These are phyloP conservation scores for Netelia melanura DNA, from an alignment of 2,888 invertebrate species.

Conservation along the genomic window DNA sequence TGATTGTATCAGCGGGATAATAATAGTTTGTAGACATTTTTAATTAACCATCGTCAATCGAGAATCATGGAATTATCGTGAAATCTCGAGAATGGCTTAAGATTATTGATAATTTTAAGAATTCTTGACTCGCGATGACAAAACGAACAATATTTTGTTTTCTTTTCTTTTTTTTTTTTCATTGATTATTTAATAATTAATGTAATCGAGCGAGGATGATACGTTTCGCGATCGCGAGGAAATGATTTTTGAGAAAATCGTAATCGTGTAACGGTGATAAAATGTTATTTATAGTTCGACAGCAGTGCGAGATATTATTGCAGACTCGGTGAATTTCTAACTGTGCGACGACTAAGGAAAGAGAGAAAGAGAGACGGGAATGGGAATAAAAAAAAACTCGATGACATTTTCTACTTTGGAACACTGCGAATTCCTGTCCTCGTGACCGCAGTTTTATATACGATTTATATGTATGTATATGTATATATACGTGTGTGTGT, in stretches of 20 bases:
- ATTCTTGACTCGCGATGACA: no score
- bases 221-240: no score
- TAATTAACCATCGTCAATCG: no score
- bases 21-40: not conserved
- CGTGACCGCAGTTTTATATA: constrained; percentile 35
- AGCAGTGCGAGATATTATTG: constrained; percentile 6
- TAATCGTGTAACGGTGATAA: not conserved
- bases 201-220: no score
- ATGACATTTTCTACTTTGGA: constrained; percentile 55
- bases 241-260: not conserved
- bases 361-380: not conserved
- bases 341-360: not conserved
- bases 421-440: constrained; percentile 45
- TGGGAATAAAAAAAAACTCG: not conserved
- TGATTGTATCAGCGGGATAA: not conserved
- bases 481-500: not conserved
- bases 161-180: no score
- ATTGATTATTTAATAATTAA: no score
- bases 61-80: no score
- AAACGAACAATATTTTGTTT: no score
- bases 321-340: constrained; percentile 1
- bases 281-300: not conserved
- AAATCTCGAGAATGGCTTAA: no score
- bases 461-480: not conserved
- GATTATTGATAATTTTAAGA: no score